Evolutionary conservation across 2,113 vertebrate species (phyloP).

Genomic region (Xenopus laevis): DNA sequence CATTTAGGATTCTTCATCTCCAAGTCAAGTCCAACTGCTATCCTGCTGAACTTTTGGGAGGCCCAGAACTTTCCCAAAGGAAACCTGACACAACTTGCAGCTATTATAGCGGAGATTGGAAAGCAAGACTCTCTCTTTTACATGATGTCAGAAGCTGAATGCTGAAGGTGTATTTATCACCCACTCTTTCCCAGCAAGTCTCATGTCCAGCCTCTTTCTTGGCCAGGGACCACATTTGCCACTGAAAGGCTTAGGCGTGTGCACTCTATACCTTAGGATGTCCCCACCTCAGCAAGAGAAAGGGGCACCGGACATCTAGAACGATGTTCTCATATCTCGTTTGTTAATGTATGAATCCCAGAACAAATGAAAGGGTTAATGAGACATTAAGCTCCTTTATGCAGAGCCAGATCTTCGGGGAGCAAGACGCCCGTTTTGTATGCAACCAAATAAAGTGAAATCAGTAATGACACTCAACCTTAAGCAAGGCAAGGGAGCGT

Average conservation of each 20-base stretch:
- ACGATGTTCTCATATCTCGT: neutral
- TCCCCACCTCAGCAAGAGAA: constrained; percentile 14
- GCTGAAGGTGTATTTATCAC: constrained; percentile 64
- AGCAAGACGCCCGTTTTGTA: constrained; percentile 3
- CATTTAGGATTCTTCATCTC: constrained; percentile 96
- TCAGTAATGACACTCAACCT: neutral
- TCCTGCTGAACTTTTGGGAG: constrained; percentile 98
- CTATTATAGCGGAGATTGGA: constrained; percentile 92
- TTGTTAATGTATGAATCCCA: constrained; percentile 12
- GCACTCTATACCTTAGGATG: constrained; percentile 1
- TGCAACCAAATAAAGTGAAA: constrained; percentile 5
- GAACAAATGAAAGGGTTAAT: constrained; percentile 15
- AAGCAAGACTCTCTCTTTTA: constrained; percentile 94
- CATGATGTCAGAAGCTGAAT: constrained; percentile 91
- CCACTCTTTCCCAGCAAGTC: neutral
- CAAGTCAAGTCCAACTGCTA: constrained; percentile 91
- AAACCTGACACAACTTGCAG: constrained; percentile 94
- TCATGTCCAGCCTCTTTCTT: constrained; percentile 17
- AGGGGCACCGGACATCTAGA: constrained; percentile 14
- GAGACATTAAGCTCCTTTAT: constrained; percentile 30
- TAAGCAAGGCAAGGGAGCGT: constrained; percentile 5
- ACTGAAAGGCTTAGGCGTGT: neutral
- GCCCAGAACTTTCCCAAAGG: constrained; percentile 92
- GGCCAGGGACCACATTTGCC: neutral
- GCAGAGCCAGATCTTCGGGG: constrained; percentile 26